Base-by-base conservation (phyloP, 2,888 invertebrate species). In the Drosophila barbarae region DNA sequence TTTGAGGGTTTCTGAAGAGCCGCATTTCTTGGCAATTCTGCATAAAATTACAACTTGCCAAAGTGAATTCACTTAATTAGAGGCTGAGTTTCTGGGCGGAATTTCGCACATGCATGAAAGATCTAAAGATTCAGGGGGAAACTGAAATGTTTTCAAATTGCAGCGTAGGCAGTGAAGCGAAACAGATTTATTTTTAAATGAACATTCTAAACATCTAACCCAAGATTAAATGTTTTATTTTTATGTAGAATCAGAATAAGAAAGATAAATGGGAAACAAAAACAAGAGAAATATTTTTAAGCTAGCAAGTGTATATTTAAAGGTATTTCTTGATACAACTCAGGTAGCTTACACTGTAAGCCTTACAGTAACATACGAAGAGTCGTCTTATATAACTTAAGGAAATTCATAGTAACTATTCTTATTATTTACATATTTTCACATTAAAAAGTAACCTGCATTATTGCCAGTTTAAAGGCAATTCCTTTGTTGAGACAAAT, bases 181-280 rank as follows among this genome's bases (percentile, higher is more conserved):
- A n/a, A 36, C 26, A 12, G 26, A 32, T 35, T n/a, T 52, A 34
- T 49, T 49, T 34, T 13, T 15, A 9, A 50, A 1, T 0, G 12
- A 36, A 9, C 8, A 15, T 8, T 7, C 15, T 1, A 12, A 9
- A 12, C 15, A 12, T 15, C 8, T 5, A 18, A 5, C 15, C 7
- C 6, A n/a, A 35, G 7, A 23, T 26, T 23, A 18, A 5, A 18
- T 1, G 18, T 18, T 12, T 6, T 3, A n/a, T 21, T 15, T n/a
- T 18, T 18, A 18, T 18, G 13, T 1, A 5, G 32, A 15, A 18
- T 26, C 60, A 60, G 70, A 75, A 70, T 74, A 72, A 68, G 61
- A 64, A 59, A 59, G 59, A 21, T 21, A 41, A 65, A 59, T 9
- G 7, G 69, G 63, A 63, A 74, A 60, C 59, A 59, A 41, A 23